Base-by-base conservation (phyloP, 2,113 vertebrate genomes). In the Leptosomus discolor region DNA sequence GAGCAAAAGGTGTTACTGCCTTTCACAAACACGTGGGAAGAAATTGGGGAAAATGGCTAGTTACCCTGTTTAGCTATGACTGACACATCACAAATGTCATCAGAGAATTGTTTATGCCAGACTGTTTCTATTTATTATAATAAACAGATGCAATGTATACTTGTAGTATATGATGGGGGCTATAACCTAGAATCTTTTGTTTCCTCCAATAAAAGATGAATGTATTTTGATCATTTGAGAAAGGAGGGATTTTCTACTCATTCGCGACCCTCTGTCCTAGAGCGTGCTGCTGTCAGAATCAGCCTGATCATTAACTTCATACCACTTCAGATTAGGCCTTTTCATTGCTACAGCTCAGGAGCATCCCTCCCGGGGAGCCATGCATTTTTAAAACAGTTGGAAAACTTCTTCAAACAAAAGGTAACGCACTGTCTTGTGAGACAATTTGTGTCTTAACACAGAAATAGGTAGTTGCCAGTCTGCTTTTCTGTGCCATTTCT, bases 1-100 rank as follows among this genome's bases (percentile, higher is more conserved):
- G 65, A 91, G 65, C n/a, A 88, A 92, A 92, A 39, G 24, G 8
- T 96, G 50, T 86, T 92, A 80, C 76, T 95, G 94, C 58, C 70
- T 91, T 95, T 89, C 54, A 63, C 68, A 94, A 85, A 93, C n/a
- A 12, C 15, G 27, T 75, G 78, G 86, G 84, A 94, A 91, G 85
- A 76, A 90, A 63, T 22, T 83, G 82, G 58, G 68, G 39, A 75
- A 91, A 92, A 90, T 85, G 91, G 65, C 41, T 81, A 23, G 41
- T 70, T 89, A 46, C 11, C 30, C 54, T 57, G 41, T 85, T 96
- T 45, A 57, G 48, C 60, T 71, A 9, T 43, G 60, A 79, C 46
- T 91, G 96, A 84, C 41, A 92, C 91, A 80, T 63, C 75, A 51
- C 20, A 61, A 43, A 76, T 94, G 34, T 92, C 68, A 78, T 82